Evolutionary conservation across 2,113 vertebrate species (phyloP).

Genomic region (Elaphurus davidianus): DNA sequence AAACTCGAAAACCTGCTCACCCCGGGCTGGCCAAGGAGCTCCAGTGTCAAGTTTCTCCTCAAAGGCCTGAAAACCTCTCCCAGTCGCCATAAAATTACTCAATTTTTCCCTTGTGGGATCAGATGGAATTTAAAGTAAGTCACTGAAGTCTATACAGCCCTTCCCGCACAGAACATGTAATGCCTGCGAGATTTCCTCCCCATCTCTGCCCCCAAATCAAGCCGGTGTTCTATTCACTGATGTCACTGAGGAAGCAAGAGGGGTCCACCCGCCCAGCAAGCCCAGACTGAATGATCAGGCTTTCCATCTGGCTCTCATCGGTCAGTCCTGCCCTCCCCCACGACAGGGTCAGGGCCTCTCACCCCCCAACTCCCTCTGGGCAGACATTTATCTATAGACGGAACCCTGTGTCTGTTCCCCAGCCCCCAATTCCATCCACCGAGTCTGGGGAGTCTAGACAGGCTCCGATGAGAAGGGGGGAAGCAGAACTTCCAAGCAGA

Average conservation of each 20-base stretch:
- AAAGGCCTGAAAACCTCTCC: not conserved
- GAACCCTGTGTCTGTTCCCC: not conserved
- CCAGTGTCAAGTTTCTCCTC: not conserved
- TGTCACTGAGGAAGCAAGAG: not conserved
- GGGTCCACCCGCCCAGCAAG: not conserved
- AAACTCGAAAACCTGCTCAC: too few relatives aligned
- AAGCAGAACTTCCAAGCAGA: not conserved
- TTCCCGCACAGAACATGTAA: not conserved
- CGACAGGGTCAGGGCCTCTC: not conserved
- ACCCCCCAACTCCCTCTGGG: too few relatives aligned
- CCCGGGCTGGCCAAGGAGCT: too few relatives aligned
- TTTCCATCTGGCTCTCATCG: not conserved
- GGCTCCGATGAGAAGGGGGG: not conserved
- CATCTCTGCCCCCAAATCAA: not conserved
- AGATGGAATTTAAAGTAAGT: not conserved
- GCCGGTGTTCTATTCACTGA: not conserved
- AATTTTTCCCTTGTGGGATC: not conserved
- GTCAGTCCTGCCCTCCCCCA: rapidly evolving
- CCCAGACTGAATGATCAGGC: not conserved
- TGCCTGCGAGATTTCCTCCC: not conserved
- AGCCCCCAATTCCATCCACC: not conserved
- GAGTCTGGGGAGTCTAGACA: not conserved
- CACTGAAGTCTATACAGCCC: not conserved
- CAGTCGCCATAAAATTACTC: not conserved
- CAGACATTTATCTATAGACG: not conserved